Evolutionary conservation across 2,888 invertebrate species (phyloP).

Genomic region (Lingula anatina): DNA sequence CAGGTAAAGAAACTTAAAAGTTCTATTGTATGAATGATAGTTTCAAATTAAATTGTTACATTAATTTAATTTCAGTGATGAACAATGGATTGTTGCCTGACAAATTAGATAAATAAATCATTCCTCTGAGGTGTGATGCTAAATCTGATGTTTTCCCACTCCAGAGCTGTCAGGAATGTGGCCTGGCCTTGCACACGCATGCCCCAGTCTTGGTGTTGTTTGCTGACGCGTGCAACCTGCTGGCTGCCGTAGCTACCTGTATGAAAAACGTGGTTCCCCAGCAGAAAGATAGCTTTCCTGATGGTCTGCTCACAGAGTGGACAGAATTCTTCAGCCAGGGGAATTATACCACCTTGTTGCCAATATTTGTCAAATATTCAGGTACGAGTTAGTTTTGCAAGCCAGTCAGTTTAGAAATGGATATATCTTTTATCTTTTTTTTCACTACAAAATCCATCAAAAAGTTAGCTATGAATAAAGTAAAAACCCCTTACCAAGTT

Average conservation of each 20-base stretch:
- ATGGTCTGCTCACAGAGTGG: slow-evolving; percentile 66
- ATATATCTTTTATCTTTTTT: too few species aligned
- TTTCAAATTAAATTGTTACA: too few species aligned
- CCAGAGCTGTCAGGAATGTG: slow-evolving; percentile 20
- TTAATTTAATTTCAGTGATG: too few species aligned
- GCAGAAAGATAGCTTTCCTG: slow-evolving; percentile 22
- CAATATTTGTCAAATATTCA: slow-evolving; percentile 56
- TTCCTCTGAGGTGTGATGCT: not conserved
- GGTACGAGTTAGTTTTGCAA: slow-evolving; percentile 12
- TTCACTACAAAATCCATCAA: too few species aligned
- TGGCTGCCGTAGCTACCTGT: slow-evolving; percentile 50
- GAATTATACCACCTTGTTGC: slow-evolving; percentile 57
- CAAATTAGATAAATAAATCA: too few species aligned
- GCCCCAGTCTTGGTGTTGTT: slow-evolving; percentile 19
- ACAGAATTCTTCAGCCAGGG: slow-evolving; percentile 68
- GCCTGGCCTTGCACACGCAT: slow-evolving; percentile 7
- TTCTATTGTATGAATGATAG: too few species aligned
- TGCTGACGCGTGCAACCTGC: slow-evolving; percentile 20
- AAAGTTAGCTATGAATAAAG: too few species aligned
- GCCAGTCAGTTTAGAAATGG: too few species aligned
- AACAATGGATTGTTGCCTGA: too few species aligned
- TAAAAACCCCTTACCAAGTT: too few species aligned
- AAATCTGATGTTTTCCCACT: not conserved
- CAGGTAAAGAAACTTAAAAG: slow-evolving; percentile 44
- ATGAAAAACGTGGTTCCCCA: slow-evolving; percentile 14